A percentile compares a stretch with the other conserved stretches of the same genome.
Evolutionary conservation across 2,888 invertebrate species (phyloP).

Genomic region (Gisinianus flammeolus): DNA sequence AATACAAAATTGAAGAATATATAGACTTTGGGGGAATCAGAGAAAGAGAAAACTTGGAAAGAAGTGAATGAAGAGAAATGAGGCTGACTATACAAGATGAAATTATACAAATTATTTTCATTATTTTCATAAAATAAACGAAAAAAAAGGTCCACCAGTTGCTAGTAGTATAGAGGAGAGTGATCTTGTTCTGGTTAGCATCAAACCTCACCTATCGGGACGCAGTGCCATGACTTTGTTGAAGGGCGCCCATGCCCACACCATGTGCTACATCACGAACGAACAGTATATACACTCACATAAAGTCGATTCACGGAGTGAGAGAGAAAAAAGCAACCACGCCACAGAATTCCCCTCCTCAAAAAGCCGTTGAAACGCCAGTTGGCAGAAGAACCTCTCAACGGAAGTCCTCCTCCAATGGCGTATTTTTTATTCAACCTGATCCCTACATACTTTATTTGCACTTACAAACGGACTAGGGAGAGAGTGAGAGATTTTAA

Average conservation of each 20-base stretch:
- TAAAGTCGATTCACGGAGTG: slow-evolving; percentile 23
- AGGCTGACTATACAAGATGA: too few species aligned
- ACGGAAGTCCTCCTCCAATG: slow-evolving; percentile 37
- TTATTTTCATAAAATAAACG: too few species aligned
- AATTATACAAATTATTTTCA: too few species aligned
- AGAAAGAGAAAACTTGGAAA: too few species aligned
- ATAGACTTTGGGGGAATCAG: too few species aligned
- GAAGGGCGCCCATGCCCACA: slow-evolving; percentile 51
- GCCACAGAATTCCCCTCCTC: slow-evolving; percentile 33
- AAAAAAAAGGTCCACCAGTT: slow-evolving; percentile 26
- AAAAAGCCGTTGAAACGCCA: slow-evolving; percentile 36
- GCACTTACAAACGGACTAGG: slow-evolving; percentile 15
- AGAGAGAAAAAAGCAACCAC: slow-evolving; percentile 35
- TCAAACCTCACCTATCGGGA: slow-evolving; percentile 42
- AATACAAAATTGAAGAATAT: too few species aligned
- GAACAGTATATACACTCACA: too few species aligned
- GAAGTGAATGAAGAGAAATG: too few species aligned
- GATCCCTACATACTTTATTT: slow-evolving; percentile 24
- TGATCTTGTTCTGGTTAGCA: slow-evolving; percentile 28
- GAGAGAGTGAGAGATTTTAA: not conserved
- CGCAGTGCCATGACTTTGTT: slow-evolving; percentile 47
- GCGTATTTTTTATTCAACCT: slow-evolving; percentile 36
- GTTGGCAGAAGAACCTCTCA: slow-evolving; percentile 34
- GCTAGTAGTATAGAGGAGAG: not conserved
- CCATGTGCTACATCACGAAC: slow-evolving; percentile 43